phyloP scores from a whole-genome alignment of 1,140 invertebrate species.

The Hypsibius dujardini region DNA sequence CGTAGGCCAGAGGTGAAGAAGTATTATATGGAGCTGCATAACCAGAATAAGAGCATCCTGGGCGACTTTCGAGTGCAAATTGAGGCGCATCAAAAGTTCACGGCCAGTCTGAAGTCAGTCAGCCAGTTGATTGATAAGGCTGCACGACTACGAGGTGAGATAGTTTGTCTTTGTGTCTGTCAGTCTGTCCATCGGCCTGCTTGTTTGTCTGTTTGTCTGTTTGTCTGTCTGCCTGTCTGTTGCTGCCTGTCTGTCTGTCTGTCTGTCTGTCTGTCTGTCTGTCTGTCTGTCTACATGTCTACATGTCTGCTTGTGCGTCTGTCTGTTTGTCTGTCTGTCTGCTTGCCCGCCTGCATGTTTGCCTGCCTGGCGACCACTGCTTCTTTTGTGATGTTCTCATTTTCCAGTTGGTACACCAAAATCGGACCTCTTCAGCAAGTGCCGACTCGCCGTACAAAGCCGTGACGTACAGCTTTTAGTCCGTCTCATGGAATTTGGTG shows the following conservation, averaged over 20 bases:
- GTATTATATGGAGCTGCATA: constrained; percentile 3
- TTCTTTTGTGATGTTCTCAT: too few relatives aligned
- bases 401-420: background rate
- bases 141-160: background rate
- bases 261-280: too few relatives aligned
- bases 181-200: background rate
- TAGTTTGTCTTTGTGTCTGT: background rate
- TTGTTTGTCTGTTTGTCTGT: too few relatives aligned
- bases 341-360: too few relatives aligned
- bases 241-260: too few relatives aligned
- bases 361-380: too few relatives aligned
- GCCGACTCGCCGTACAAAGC: constrained; percentile 1
- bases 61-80: constrained; percentile 9
- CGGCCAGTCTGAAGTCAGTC: background rate
- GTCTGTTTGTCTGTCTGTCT: too few relatives aligned
- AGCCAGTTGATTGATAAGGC: constrained; percentile 10
- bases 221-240: too few relatives aligned
- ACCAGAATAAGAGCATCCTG: constrained; percentile 5
- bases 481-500: constrained; percentile 8
- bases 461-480: background rate
- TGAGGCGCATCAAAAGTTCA: background rate
- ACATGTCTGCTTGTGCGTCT: too few relatives aligned
- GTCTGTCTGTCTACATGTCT: too few relatives aligned
- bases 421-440: background rate
- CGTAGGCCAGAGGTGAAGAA: constrained; percentile 12